Conservation (phyloP, 2,113 vertebrate species). For the Heterocephalus glaber region DNA sequence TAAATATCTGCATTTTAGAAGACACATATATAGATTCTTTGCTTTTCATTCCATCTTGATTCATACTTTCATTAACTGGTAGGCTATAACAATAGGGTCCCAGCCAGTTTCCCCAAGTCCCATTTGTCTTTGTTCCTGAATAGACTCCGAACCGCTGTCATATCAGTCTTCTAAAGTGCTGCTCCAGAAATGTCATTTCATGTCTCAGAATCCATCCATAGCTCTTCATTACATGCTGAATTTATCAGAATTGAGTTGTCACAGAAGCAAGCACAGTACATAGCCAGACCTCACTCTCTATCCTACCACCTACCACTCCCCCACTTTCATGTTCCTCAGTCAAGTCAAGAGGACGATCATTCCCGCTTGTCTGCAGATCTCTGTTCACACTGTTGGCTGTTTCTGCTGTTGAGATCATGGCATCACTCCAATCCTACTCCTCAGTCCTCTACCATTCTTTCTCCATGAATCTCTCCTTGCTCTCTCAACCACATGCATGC, state of each 20-base stretch:
- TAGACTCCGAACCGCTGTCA: not conserved
- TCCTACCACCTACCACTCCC: not conserved
- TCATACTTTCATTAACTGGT: conserved; percentile 5
- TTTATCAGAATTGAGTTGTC: not conserved
- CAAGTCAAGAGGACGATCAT: not conserved
- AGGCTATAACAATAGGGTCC: not conserved
- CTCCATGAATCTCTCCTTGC: not conserved
- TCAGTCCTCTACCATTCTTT: not conserved
- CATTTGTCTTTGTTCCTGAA: not conserved
- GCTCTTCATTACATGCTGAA: not conserved
- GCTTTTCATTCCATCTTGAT: not conserved
- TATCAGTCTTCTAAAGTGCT: conserved; percentile 10
- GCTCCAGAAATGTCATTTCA: not conserved
- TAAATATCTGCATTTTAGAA: not conserved
- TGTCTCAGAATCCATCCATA: not conserved
- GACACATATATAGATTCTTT: not conserved
- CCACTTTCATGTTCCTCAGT: not conserved
- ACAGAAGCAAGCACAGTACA: not conserved
- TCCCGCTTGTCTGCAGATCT: not conserved
- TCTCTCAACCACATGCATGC: not conserved
- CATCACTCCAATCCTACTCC: not conserved
- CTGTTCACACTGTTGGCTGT: accelerated
- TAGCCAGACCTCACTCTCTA: too few relatives aligned
- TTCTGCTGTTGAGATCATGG: not conserved
- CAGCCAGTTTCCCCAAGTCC: not conserved